Percentiles rank a stretch among this genome's conserved stretches.
These are phyloP conservation scores for Potamilus streckersoni DNA, from an alignment of 1,140 invertebrate genomes.

Conservation along the genomic window DNA sequence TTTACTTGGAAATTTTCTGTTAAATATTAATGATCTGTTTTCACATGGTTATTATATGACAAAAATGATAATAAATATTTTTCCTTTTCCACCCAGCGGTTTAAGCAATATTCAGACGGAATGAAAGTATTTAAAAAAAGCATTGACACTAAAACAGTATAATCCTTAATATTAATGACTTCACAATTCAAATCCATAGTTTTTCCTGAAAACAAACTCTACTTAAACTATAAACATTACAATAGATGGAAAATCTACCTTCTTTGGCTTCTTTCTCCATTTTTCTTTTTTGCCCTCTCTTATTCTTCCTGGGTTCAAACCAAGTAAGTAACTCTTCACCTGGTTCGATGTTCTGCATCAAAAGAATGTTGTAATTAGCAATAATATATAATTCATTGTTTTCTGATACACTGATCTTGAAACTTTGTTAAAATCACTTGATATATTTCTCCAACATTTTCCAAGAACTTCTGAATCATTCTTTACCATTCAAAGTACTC, in stretches of 20 bases:
- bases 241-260: neutral
- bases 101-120: neutral
- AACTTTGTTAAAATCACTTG: no score
- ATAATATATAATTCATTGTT: neutral
- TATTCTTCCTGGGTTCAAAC: constrained; percentile 51
- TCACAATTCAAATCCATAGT: neutral
- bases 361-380: no score
- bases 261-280: neutral
- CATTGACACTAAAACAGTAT: neutral
- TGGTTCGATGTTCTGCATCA: constrained; percentile 56
- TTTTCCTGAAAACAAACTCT: neutral
- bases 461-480: no score
- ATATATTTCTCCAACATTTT: no score
- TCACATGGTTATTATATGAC: neutral
- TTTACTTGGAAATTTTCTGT: neutral
- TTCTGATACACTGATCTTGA: no score
- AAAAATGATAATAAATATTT: constrained; percentile 3
- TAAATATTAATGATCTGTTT: neutral
- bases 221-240: neutral
- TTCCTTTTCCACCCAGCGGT: neutral
- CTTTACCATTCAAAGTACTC: no score
- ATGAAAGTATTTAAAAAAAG: no score
- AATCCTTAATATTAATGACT: neutral
- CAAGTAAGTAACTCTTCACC: constrained; percentile 57
- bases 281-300: constrained; percentile 5